These are phyloP conservation scores for Trisateles emortualis DNA, from an alignment of 2,888 invertebrate genomes.

Conservation along the genomic window DNA sequence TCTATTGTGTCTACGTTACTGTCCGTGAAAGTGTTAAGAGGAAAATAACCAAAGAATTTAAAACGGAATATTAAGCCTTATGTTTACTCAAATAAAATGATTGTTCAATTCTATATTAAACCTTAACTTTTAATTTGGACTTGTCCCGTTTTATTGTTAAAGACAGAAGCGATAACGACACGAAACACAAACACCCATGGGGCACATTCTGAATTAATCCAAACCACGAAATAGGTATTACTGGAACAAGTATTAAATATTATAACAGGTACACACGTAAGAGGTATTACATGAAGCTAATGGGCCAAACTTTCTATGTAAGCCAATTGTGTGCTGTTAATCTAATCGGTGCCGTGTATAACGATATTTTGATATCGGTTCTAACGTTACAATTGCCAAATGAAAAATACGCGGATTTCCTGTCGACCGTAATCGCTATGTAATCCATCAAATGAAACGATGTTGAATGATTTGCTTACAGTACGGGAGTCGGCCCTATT, in stretches of 20 bases:
- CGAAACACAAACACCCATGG: slow-evolving; percentile 67
- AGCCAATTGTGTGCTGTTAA: slow-evolving; percentile 81
- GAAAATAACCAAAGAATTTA: no score
- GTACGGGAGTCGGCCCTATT: slow-evolving; percentile 60
- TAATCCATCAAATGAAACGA: slow-evolving; percentile 82
- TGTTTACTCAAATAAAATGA: no score
- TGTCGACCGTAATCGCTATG: slow-evolving; percentile 77
- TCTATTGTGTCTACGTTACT: no score
- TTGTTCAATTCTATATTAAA: slow-evolving; percentile 41
- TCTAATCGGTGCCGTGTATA: slow-evolving; percentile 83
- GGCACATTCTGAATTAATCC: slow-evolving; percentile 75
- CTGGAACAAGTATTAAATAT: slow-evolving; percentile 37
- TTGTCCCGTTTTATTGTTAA: slow-evolving; percentile 63
- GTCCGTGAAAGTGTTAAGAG: no score
- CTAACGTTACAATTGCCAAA: slow-evolving; percentile 78
- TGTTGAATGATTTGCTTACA: slow-evolving; percentile 64
- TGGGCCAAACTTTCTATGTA: slow-evolving; percentile 79
- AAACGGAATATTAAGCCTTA: no score
- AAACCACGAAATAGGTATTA: slow-evolving; percentile 68
- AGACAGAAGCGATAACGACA: slow-evolving; percentile 69
- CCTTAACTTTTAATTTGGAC: slow-evolving; percentile 70
- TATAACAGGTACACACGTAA: slow-evolving; percentile 53
- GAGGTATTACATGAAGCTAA: slow-evolving; percentile 69
- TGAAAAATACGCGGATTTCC: slow-evolving; percentile 85
- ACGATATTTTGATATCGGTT: slow-evolving; percentile 76